Evolutionary conservation across 2,113 vertebrate species (phyloP).

Genomic region (Apodemus speciosus): DNA sequence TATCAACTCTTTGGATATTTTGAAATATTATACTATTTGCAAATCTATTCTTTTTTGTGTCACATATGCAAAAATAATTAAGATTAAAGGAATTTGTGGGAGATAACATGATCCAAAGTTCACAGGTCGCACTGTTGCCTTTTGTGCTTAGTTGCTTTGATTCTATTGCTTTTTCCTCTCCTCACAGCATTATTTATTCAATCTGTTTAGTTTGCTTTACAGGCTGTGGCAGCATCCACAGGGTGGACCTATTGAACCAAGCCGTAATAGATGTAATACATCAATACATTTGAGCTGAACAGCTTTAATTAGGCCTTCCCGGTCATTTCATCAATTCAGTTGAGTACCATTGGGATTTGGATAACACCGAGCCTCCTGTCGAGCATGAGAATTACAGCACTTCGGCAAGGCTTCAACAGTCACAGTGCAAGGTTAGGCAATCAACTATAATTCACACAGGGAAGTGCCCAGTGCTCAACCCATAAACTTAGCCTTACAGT

Average conservation of each 20-base stretch:
- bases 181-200: conserved; percentile 93
- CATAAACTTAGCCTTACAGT: conserved; percentile 81
- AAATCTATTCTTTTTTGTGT: not conserved
- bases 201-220: conserved; percentile 94
- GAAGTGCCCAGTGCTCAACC: conserved; percentile 79
- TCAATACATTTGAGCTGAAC: conserved; percentile 99
- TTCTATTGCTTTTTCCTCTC: conserved; percentile 75
- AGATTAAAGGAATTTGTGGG: conserved; percentile 71
- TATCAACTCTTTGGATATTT: not conserved
- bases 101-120: conserved; percentile 81
- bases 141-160: conserved; percentile 79
- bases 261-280: conserved; percentile 98
- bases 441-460: conserved; percentile 85
- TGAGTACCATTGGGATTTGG: conserved; percentile 89
- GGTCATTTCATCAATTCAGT: conserved; percentile 96
- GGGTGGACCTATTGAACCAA: conserved; percentile 95
- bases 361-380: conserved; percentile 88
- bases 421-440: conserved; percentile 86
- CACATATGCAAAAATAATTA: conserved; percentile 56
- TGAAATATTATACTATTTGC: conserved; percentile 44
- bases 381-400: conserved; percentile 91
- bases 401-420: conserved; percentile 82
- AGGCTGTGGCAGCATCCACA: conserved; percentile 90
- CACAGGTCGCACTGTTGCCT: conserved; percentile 77
- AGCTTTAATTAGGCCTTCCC: conserved; percentile 99